Conservation (phyloP, 2,797 vertebrate genomes). For the Neosilurus mollespiculum region DNA sequence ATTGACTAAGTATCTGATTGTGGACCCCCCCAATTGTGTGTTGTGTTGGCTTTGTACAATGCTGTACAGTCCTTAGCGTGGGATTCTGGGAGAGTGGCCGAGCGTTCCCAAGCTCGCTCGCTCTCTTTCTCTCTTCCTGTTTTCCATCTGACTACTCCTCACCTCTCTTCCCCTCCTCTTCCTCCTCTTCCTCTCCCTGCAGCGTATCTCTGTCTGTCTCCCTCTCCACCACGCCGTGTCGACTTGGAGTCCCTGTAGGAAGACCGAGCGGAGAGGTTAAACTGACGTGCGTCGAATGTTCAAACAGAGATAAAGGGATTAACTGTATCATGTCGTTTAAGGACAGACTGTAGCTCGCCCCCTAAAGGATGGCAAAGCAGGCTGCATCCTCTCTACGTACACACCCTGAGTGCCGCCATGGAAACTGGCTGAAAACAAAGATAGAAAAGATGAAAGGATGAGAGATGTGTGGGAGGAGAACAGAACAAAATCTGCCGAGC, state of each 20-base stretch:
- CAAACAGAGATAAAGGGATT: slow-evolving; percentile 16
- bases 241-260: slow-evolving; percentile 64
- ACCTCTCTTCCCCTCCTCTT: slow-evolving; percentile 71
- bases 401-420: slow-evolving; percentile 40
- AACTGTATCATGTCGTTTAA: slow-evolving; percentile 29
- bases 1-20: neutral
- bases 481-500: slow-evolving; percentile 2
- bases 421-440: slow-evolving; percentile 48
- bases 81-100: slow-evolving; percentile 70
- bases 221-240: slow-evolving; percentile 63
- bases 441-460: slow-evolving; percentile 15
- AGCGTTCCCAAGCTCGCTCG: slow-evolving; percentile 76
- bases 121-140: slow-evolving; percentile 81
- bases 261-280: slow-evolving; percentile 21
- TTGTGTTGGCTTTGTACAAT: slow-evolving; percentile 79
- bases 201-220: slow-evolving; percentile 46
- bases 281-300: neutral
- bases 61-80: slow-evolving; percentile 68
- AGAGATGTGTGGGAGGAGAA: slow-evolving; percentile 13
- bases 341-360: slow-evolving; percentile 22
- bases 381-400: neutral
- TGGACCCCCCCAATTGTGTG: neutral
- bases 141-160: slow-evolving; percentile 75
- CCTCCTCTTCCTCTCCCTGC: slow-evolving; percentile 65
- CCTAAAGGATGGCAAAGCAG: slow-evolving; percentile 8